These are phyloP conservation scores for Maconellicoccus hirsutus DNA, from an alignment of 1,140 invertebrate genomes.

Conservation along the genomic window DNA sequence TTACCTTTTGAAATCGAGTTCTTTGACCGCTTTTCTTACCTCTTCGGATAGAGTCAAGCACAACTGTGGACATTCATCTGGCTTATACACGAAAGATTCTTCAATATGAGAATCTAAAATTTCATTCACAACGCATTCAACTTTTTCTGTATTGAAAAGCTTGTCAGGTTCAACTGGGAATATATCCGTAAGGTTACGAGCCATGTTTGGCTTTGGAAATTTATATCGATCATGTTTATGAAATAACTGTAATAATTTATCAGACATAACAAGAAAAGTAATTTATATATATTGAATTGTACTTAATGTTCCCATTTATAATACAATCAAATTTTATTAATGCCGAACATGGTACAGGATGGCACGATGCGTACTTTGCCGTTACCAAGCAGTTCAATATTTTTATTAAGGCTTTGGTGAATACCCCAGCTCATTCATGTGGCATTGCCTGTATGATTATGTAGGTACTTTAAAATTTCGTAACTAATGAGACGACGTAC, in stretches of 20 bases:
- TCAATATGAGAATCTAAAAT: neutral
- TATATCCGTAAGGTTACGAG: neutral
- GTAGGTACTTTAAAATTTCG: no score
- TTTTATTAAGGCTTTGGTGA: neutral
- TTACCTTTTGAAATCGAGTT: slow-evolving; percentile 3
- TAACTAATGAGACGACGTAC: no score
- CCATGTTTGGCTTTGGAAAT: slow-evolving; percentile 13
- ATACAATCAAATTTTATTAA: slow-evolving; percentile 1
- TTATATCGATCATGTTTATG: slow-evolving; percentile 16
- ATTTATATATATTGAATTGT: neutral
- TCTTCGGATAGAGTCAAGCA: neutral
- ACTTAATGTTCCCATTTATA: neutral
- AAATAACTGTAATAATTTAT: slow-evolving; percentile 20
- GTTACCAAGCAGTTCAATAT: neutral
- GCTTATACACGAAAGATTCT: neutral
- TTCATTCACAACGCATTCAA: neutral
- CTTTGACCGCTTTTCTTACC: neutral
- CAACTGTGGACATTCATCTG: neutral
- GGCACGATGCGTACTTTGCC: neutral
- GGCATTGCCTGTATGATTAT: no score
- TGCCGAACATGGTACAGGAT: neutral
- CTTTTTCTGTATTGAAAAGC: neutral
- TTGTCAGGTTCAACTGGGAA: slow-evolving; percentile 4
- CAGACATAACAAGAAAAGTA: slow-evolving; percentile 8
- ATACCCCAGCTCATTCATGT: no score